A percentile compares a stretch with the other conserved stretches of the same genome.
Evolutionary conservation across 2,113 vertebrate species (phyloP).

Genomic region (Cinclus mexicanus): DNA sequence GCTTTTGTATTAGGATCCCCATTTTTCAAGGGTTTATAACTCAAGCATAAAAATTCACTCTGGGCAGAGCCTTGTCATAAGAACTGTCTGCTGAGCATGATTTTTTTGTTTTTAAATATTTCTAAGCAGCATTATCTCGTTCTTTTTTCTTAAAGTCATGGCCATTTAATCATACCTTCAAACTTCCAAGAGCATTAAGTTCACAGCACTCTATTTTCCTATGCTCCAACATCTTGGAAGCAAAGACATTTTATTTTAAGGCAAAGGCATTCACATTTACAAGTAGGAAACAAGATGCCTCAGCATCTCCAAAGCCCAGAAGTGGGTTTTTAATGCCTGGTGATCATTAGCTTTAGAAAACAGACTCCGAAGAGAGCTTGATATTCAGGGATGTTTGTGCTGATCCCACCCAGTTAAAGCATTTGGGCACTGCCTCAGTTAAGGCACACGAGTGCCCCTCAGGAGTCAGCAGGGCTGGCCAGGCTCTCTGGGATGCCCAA

Average conservation of each 20-base stretch:
- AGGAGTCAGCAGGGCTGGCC: not conserved
- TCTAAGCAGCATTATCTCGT: not conserved
- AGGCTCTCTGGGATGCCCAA: not conserved
- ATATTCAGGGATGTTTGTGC: not conserved
- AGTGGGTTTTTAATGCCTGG: not conserved
- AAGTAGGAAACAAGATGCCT: not conserved
- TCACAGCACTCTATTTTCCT: not conserved
- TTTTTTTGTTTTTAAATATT: conserved; percentile 7
- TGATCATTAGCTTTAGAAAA: not conserved
- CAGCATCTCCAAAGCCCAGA: not conserved
- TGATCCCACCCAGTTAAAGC: not conserved
- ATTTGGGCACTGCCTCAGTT: not conserved
- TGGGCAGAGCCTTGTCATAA: not conserved
- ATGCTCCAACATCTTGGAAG: not conserved
- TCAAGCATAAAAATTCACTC: conserved; percentile 66
- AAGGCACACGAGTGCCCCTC: not conserved
- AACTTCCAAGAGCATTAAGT: not conserved
- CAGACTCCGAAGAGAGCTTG: not conserved
- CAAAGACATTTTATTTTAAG: not conserved
- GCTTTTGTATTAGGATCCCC: conserved; percentile 56
- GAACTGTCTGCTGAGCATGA: conserved; percentile 16
- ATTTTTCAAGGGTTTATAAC: conserved; percentile 69
- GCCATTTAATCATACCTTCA: not conserved
- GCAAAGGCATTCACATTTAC: not conserved
- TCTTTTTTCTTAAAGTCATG: not conserved